Evolutionary conservation across 2,888 invertebrate genomes (phyloP).

Genomic region (Meloe dianella): DNA sequence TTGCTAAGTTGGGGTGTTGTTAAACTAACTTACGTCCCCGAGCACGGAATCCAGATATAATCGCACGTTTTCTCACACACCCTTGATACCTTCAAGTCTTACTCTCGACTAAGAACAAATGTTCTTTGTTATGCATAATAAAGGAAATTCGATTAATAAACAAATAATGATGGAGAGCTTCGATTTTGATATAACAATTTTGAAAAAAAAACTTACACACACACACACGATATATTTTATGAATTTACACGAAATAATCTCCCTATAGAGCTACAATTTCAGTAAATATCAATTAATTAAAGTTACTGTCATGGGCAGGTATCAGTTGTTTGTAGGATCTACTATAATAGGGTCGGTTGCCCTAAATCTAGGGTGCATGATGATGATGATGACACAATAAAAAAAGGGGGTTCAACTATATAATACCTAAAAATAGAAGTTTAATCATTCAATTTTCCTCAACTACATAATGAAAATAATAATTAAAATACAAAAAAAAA

Average conservation of each 20-base stretch:
- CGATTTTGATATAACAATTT: too few species aligned
- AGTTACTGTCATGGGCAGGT: constrained; percentile 10
- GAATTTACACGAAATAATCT: not conserved
- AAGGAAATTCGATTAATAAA: not conserved
- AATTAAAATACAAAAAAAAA: not conserved
- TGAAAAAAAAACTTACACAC: too few species aligned
- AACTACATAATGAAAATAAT: not conserved
- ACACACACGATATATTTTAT: too few species aligned
- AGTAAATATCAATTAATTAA: constrained; percentile 7
- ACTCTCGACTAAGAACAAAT: not conserved
- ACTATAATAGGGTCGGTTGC: not conserved
- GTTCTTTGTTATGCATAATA: not conserved
- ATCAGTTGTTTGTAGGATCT: not conserved
- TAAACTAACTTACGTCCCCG: not conserved
- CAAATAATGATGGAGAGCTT: too few species aligned
- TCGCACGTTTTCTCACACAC: not conserved
- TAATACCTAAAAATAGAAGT: not conserved
- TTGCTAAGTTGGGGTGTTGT: not conserved
- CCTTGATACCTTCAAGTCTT: not conserved
- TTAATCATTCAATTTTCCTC: not conserved
- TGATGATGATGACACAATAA: not conserved
- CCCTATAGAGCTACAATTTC: not conserved
- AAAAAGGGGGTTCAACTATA: constrained; percentile 3
- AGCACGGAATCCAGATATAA: not conserved
- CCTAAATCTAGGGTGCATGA: not conserved